Evolutionary conservation across 2,888 invertebrate species (phyloP).

Genomic region (Lycophotia porphyrea): DNA sequence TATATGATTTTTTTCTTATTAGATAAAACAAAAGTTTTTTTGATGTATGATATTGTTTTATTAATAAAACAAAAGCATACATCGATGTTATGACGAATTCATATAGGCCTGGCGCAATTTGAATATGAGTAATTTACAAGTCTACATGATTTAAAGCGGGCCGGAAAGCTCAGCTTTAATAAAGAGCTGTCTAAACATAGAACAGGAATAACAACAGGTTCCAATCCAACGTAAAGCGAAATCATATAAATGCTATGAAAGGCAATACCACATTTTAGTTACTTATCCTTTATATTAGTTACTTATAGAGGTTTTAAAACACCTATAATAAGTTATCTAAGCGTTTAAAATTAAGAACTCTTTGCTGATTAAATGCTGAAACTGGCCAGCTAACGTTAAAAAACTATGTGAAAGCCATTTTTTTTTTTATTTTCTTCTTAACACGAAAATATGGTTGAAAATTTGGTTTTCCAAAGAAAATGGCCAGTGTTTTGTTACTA

Average conservation of each 20-base stretch:
- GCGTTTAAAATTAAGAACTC: not conserved
- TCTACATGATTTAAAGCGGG: conserved; percentile 3
- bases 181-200: conserved; percentile 26
- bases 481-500: not conserved
- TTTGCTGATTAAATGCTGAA: no score
- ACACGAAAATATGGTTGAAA: no score
- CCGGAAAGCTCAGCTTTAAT: conserved; percentile 8
- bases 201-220: conserved; percentile 53
- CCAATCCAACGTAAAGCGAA: conserved; percentile 14
- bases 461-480: not conserved
- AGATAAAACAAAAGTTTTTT: no score
- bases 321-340: no score
- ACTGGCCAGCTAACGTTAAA: not conserved
- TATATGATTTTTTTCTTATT: no score
- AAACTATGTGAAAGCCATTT: not conserved
- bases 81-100: conserved; percentile 25
- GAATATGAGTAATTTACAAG: conserved; percentile 32
- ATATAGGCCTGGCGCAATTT: not conserved
- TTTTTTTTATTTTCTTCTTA: not conserved
- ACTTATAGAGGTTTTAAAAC: not conserved
- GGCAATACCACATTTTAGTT: conserved; percentile 31
- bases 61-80: not conserved
- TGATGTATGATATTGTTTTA: no score
- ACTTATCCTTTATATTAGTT: not conserved
- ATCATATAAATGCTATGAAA: conserved; percentile 28